Evolutionary conservation across 1,140 invertebrate species (phyloP).

Genomic region (Prorops nasuta): DNA sequence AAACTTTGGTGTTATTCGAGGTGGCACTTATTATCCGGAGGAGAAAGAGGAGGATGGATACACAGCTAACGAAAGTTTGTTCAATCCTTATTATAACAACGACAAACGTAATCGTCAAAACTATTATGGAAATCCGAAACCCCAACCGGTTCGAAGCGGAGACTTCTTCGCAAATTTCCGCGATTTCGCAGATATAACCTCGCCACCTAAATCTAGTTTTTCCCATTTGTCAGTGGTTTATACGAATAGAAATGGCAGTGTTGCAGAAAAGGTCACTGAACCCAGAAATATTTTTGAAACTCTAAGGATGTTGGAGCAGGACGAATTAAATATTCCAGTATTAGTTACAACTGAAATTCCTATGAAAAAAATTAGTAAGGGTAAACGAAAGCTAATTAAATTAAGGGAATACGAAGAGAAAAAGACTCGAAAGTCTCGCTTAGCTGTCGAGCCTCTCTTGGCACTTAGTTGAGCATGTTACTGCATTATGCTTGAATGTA

Average conservation of each 20-base stretch:
- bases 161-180: conserved; percentile 78
- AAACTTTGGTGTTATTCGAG: conserved; percentile 83
- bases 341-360: conserved; percentile 36
- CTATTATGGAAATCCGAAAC: conserved; percentile 58
- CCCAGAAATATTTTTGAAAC: conserved; percentile 83
- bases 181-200: conserved; percentile 85
- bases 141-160: conserved; percentile 44
- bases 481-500: conserved; percentile 3
- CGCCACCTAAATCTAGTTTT: conserved; percentile 75
- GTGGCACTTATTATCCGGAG: conserved; percentile 79
- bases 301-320: conserved; percentile 67
- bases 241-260: conserved; percentile 68
- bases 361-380: conserved; percentile 60
- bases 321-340: conserved; percentile 45
- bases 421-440: conserved; percentile 56
- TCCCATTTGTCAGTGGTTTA: conserved; percentile 81
- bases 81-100: conserved; percentile 67
- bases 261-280: conserved; percentile 53
- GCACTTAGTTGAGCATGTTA: conserved; percentile 63
- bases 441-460: conserved; percentile 63
- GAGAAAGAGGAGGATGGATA: conserved; percentile 61
- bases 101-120: conserved; percentile 64
- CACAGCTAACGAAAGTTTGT: conserved; percentile 49
- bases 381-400: conserved; percentile 67
- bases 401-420: conserved; percentile 61